phyloP scores from a whole-genome alignment of 30 jellyfish, hydroid and myxozoan species.

The Aurelia sp. region DNA sequence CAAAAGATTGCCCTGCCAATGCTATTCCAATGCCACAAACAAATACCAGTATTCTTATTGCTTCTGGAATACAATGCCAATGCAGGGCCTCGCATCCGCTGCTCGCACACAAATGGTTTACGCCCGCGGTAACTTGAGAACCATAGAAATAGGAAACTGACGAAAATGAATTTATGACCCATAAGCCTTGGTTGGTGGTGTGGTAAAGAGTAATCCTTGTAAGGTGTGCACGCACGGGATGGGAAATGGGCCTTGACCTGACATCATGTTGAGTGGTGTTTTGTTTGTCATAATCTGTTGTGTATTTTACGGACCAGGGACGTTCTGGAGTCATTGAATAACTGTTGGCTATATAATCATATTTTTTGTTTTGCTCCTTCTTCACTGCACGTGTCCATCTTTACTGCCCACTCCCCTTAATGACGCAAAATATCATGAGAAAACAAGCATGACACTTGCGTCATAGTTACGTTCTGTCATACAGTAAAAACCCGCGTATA shows the following conservation, averaged over 20 bases:
- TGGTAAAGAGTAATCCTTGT: conserved; percentile 4
- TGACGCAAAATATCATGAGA: too few relatives aligned
- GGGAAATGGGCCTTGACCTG: conserved; percentile 18
- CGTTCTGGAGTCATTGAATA: too few relatives aligned
- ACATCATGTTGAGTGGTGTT: conserved; percentile 1
- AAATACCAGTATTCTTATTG: neutral
- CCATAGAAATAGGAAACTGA: too few relatives aligned
- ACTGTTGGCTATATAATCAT: too few relatives aligned
- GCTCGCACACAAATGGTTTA: neutral
- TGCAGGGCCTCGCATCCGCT: conserved; percentile 12
- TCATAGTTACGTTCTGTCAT: too few relatives aligned
- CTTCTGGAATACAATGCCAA: neutral
- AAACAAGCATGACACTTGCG: too few relatives aligned
- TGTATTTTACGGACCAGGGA: neutral
- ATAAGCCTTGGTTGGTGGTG: neutral
- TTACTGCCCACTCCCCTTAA: too few relatives aligned
- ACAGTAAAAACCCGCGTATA: too few relatives aligned
- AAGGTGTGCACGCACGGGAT: conserved; percentile 17
- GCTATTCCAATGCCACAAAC: conserved; percentile 27
- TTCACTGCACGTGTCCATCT: too few relatives aligned
- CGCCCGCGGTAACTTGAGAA: conserved; percentile 39
- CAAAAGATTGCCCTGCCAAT: neutral
- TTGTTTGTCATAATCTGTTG: neutral
- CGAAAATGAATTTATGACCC: conserved; percentile 26
- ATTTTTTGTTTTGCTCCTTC: too few relatives aligned